phyloP scores from a whole-genome alignment of 2,797 vertebrate species.

The Acanthurus lineatus region DNA sequence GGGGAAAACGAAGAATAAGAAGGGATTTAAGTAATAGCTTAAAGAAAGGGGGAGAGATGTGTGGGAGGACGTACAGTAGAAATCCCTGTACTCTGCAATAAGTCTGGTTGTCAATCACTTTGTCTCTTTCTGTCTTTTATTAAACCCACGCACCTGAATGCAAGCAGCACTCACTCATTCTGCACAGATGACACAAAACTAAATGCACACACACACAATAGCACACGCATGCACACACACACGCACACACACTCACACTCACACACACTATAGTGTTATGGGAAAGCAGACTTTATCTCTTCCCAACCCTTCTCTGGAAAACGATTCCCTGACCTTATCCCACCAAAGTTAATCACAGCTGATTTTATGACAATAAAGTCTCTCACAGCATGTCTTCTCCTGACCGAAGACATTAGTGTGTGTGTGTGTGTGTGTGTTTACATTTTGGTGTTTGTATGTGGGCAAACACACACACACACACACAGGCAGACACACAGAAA shows the following conservation, averaged over 20 bases:
- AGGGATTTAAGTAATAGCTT: constrained; percentile 19
- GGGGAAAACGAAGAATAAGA: constrained; percentile 25
- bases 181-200: no score
- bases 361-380: constrained; percentile 12
- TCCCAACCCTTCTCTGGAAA: constrained; percentile 57
- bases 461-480: no score
- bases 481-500: no score
- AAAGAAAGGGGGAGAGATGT: constrained; percentile 26
- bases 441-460: neutral
- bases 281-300: constrained; percentile 44
- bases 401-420: constrained; percentile 6
- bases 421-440: neutral
- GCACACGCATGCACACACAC: constrained; percentile 25
- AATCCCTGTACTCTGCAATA: constrained; percentile 50
- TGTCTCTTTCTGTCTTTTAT: neutral
- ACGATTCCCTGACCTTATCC: constrained; percentile 31
- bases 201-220: neutral
- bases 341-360: neutral
- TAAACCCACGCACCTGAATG: neutral
- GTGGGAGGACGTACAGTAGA: constrained; percentile 17
- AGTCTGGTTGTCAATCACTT: constrained; percentile 6
- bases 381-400: constrained; percentile 8
- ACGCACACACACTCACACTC: constrained; percentile 34
- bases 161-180: neutral
- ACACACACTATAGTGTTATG: constrained; percentile 58